A percentile compares a stretch with the other conserved stretches of the same genome.
Conservation (phyloP, 2,888 invertebrate genomes). For the Willowsia nigromaculata region DNA sequence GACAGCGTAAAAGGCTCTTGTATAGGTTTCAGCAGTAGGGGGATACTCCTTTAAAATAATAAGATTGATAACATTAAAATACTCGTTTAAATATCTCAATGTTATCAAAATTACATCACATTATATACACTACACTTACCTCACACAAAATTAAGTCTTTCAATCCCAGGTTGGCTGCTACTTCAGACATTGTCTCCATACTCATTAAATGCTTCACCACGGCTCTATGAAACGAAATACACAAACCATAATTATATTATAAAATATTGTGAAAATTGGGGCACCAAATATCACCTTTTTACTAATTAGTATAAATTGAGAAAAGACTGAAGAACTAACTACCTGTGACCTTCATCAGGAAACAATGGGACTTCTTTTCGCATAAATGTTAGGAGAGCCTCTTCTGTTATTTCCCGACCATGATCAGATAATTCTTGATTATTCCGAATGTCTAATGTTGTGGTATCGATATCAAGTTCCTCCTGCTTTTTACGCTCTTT, state of each 20-base stretch:
- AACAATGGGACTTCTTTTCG: constrained; percentile 86
- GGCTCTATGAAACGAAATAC: constrained; percentile 81
- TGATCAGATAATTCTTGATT: constrained; percentile 86
- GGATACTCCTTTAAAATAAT: constrained; percentile 90
- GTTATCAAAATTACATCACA: not conserved
- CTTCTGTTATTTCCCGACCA: constrained; percentile 86
- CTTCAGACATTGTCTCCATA: constrained; percentile 85
- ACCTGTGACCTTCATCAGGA: constrained; percentile 87
- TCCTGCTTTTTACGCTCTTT: constrained; percentile 86
- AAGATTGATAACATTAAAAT: too few species aligned
- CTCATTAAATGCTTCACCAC: constrained; percentile 86
- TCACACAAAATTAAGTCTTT: constrained; percentile 89
- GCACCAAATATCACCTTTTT: too few species aligned
- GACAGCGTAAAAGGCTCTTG: constrained; percentile 89
- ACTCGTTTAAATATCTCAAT: too few species aligned
- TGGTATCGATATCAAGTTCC: constrained; percentile 86
- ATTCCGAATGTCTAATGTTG: constrained; percentile 83
- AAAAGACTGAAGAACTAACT: too few species aligned
- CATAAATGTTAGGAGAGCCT: constrained; percentile 86
- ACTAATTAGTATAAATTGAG: too few species aligned
- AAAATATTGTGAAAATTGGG: too few species aligned
- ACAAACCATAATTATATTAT: too few species aligned
- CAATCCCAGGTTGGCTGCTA: constrained; percentile 89
- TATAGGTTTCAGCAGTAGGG: constrained; percentile 84
- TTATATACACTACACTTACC: constrained; percentile 83